These are phyloP conservation scores for Ardeotis arabs DNA, from an alignment of 2,113 vertebrate genomes.

Conservation along the genomic window DNA sequence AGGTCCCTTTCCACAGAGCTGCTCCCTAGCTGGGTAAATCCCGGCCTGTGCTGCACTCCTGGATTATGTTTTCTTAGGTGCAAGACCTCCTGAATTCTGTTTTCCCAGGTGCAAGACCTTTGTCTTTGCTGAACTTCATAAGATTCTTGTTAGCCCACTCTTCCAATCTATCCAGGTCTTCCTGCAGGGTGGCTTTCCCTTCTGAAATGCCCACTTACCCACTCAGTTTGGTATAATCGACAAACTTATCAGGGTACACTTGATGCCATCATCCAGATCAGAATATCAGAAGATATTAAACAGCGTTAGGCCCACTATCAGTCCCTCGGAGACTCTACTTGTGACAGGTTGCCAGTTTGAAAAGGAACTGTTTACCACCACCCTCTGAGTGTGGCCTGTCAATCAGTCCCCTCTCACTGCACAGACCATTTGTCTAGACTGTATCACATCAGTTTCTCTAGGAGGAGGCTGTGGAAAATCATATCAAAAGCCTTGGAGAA, in stretches of 20 bases:
- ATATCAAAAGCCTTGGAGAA: too few species aligned
- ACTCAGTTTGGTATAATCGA: neutral
- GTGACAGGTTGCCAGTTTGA: neutral
- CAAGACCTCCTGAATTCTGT: neutral
- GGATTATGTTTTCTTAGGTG: neutral
- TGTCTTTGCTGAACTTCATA: too few species aligned
- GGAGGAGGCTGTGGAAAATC: too few species aligned
- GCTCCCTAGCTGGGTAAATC: neutral
- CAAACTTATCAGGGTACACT: neutral
- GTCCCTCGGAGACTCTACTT: neutral
- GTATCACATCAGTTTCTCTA: neutral
- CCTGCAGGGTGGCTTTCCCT: too few species aligned
- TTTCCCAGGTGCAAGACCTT: too few species aligned
- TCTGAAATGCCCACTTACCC: neutral
- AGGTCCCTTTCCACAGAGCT: neutral
- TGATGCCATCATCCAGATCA: neutral
- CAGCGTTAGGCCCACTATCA: neutral
- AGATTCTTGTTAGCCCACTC: too few species aligned
- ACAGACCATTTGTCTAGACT: neutral
- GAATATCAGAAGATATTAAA: neutral
- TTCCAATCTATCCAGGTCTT: too few species aligned
- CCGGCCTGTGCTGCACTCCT: neutral
- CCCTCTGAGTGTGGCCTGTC: too few species aligned
- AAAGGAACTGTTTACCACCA: neutral
- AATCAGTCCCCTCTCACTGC: neutral